A percentile compares a stretch with the other conserved stretches of the same genome.
Conservation (phyloP, 2,888 invertebrate genomes). For the Tethea ocularis region DNA sequence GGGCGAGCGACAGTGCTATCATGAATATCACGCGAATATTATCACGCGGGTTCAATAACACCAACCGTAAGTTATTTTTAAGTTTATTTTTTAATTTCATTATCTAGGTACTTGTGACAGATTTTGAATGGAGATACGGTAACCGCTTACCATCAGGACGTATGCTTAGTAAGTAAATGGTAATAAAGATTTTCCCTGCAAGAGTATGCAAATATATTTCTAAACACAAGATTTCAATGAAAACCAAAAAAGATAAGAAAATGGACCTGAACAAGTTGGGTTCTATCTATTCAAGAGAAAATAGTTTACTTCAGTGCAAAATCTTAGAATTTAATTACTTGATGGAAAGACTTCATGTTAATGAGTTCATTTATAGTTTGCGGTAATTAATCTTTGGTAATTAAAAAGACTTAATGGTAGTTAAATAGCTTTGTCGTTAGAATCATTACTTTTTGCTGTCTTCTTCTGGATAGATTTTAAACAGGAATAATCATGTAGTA, state of each 20-base stretch:
- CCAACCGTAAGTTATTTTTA: conserved; percentile 59
- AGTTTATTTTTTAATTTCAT: conserved; percentile 17
- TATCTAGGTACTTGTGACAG: too few species aligned
- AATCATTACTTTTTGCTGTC: too few species aligned
- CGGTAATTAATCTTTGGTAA: not conserved
- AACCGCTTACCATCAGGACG: too few species aligned
- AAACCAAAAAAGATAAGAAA: not conserved
- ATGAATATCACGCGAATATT: conserved; percentile 67
- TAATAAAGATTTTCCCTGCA: too few species aligned
- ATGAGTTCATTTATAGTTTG: not conserved
- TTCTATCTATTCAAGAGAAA: not conserved
- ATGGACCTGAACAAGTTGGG: not conserved
- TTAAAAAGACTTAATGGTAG: not conserved
- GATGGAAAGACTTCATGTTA: not conserved
- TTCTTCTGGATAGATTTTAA: too few species aligned
- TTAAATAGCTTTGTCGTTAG: too few species aligned
- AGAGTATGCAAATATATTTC: not conserved
- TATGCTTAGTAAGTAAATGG: too few species aligned
- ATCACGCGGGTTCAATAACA: conserved; percentile 61
- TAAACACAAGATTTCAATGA: not conserved
- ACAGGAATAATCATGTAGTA: too few species aligned
- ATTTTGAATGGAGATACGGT: too few species aligned
- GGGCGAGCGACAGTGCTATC: conserved; percentile 71
- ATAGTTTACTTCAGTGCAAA: not conserved
- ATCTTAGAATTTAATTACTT: not conserved